Conservation (phyloP, 2,888 invertebrate species). For the Eucera pruinosa region DNA sequence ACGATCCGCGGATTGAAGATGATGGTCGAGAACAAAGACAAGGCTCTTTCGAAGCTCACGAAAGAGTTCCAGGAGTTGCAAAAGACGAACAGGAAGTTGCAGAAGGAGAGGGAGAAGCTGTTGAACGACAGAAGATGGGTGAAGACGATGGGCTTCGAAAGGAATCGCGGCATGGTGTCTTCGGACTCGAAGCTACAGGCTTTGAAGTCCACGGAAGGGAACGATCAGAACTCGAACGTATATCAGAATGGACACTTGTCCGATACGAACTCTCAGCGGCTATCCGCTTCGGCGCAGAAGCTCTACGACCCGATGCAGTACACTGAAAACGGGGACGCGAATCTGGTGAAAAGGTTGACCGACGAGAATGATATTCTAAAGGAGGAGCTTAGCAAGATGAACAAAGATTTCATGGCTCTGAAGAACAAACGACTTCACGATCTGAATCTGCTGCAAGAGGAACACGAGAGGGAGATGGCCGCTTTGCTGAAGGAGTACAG, state of each 20-base stretch:
- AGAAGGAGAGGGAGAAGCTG: slow-evolving; percentile 89
- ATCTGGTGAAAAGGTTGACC: slow-evolving; percentile 85
- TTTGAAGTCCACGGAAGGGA: slow-evolving; percentile 81
- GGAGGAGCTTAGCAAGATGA: slow-evolving; percentile 89
- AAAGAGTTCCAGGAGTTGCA: slow-evolving; percentile 91
- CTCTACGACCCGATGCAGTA: slow-evolving; percentile 83
- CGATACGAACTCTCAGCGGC: slow-evolving; percentile 71
- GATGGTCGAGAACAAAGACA: slow-evolving; percentile 90
- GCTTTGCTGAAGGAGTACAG: slow-evolving; percentile 82
- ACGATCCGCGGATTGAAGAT: slow-evolving; percentile 92
- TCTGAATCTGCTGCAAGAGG: slow-evolving; percentile 87
- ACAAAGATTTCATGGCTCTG: slow-evolving; percentile 90
- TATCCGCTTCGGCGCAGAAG: slow-evolving; percentile 77
- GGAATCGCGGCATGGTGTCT: slow-evolving; percentile 67
- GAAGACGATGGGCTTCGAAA: slow-evolving; percentile 65
- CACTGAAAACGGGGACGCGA: slow-evolving; percentile 83
- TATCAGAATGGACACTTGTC: slow-evolving; percentile 78
- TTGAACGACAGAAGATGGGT: slow-evolving; percentile 82
- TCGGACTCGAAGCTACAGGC: slow-evolving; percentile 78
- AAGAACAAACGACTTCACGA: slow-evolving; percentile 92
- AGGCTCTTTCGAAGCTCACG: slow-evolving; percentile 89
- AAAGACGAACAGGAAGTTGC: slow-evolving; percentile 90
- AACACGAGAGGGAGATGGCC: slow-evolving; percentile 84
- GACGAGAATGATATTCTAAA: slow-evolving; percentile 86
- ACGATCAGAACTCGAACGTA: slow-evolving; percentile 81